Conservation (phyloP, 2,888 invertebrate species). For the Therioaphis trifolii region DNA sequence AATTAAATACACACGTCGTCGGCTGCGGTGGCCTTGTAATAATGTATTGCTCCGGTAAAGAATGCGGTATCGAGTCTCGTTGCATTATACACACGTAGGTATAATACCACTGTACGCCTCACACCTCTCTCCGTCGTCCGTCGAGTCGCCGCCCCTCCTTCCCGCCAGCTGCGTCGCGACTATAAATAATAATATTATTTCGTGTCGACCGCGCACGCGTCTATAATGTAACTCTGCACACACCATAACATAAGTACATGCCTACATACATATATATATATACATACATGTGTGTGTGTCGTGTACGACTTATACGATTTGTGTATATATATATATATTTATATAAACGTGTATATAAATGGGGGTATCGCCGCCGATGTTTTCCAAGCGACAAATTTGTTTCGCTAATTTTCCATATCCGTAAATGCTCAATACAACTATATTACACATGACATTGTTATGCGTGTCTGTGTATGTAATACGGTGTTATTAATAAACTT, state of each 20-base stretch:
- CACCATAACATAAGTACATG: background rate
- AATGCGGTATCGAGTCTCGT: slow-evolving; percentile 26
- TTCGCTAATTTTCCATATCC: slow-evolving; percentile 11
- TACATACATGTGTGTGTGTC: background rate
- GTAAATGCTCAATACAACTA: background rate
- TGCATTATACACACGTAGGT: too few species aligned
- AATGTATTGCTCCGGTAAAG: slow-evolving; percentile 42
- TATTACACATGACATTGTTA: too few species aligned
- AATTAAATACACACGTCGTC: slow-evolving; percentile 42
- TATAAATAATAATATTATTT: slow-evolving; percentile 41
- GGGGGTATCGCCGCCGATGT: too few species aligned
- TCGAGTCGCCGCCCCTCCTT: background rate
- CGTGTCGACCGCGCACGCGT: background rate
- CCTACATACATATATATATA: background rate
- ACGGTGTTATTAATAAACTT: too few species aligned
- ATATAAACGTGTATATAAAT: too few species aligned
- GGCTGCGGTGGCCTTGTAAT: slow-evolving; percentile 38
- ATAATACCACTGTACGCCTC: background rate
- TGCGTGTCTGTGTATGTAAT: background rate
- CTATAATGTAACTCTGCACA: too few species aligned
- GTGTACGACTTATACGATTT: too few species aligned
- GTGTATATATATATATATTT: too few species aligned
- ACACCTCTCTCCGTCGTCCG: background rate
- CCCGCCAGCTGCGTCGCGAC: background rate
- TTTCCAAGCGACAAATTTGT: background rate